Conservation (phyloP, 2,797 vertebrate genomes). For the Rhinoraja longicauda region DNA sequence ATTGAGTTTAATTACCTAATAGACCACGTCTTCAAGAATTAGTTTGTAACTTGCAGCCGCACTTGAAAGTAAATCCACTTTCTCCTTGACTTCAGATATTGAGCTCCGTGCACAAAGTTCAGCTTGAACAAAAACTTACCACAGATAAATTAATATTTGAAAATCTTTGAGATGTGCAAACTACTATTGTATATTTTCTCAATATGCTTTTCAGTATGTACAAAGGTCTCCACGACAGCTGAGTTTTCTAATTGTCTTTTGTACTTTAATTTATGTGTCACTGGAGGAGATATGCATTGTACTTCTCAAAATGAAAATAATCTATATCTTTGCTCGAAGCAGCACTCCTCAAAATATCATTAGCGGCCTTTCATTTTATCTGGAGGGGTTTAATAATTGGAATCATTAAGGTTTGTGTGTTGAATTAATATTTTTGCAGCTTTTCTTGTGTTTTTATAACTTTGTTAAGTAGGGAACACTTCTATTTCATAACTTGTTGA, state of each 20-base stretch:
- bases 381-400: not conserved
- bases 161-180: not conserved
- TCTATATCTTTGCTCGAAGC: not conserved
- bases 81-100: too few relatives aligned
- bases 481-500: not conserved
- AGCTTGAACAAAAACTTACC: too few relatives aligned
- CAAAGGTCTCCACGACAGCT: not conserved
- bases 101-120: not conserved
- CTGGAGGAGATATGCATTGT: not conserved
- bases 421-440: not conserved
- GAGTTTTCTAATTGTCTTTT: not conserved
- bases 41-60: not conserved
- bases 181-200: not conserved
- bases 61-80: not conserved
- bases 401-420: not conserved
- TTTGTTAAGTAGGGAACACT: not conserved
- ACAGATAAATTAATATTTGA: not conserved
- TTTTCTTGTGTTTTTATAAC: not conserved
- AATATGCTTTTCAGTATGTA: not conserved
- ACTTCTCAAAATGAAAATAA: not conserved
- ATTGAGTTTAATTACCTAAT: not conserved
- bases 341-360: not conserved
- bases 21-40: too few relatives aligned
- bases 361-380: too few relatives aligned
- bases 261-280: not conserved